Percentiles rank a stretch among this genome's conserved stretches.
Conservation (phyloP, 1,140 invertebrate genomes). For the Ooceraea biroi region DNA sequence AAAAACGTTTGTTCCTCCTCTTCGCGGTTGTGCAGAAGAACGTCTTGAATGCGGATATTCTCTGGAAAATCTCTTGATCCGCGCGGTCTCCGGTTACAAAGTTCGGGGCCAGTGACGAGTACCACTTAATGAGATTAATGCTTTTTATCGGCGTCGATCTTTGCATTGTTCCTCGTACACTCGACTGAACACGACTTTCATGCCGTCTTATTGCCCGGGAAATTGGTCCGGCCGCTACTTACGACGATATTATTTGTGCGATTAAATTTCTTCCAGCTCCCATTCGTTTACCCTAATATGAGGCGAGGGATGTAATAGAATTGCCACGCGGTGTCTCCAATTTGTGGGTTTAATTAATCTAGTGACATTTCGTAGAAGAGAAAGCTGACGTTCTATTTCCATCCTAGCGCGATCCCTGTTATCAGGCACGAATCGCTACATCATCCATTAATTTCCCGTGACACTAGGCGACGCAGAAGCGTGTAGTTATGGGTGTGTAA, state of each 20-base stretch:
- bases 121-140: slow-evolving; percentile 19
- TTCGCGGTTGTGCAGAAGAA: not conserved
- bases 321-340: slow-evolving; percentile 12
- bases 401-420: not conserved
- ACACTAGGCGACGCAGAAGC: not conserved
- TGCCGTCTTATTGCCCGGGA: not conserved
- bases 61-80: slow-evolving; percentile 34
- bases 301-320: slow-evolving; percentile 8
- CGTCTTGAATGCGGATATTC: not conserved
- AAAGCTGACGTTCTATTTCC: slow-evolving; percentile 21
- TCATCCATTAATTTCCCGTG: slow-evolving; percentile 39
- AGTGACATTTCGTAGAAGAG: slow-evolving; percentile 26
- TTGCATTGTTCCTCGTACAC: not conserved
- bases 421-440: not conserved
- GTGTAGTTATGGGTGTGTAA: not conserved
- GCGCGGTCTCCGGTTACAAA: not conserved
- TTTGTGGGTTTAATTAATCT: slow-evolving; percentile 39
- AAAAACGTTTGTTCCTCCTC: not conserved
- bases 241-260: slow-evolving; percentile 5
- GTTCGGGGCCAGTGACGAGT: not conserved
- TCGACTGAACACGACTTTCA: slow-evolving; percentile 6
- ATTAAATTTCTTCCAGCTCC: slow-evolving; percentile 44
- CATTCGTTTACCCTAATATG: slow-evolving; percentile 8
- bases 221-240: slow-evolving; percentile 11
- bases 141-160: slow-evolving; percentile 11